Conservation (phyloP, 1,140 invertebrate species). For the Zaprionus camerounensis region DNA sequence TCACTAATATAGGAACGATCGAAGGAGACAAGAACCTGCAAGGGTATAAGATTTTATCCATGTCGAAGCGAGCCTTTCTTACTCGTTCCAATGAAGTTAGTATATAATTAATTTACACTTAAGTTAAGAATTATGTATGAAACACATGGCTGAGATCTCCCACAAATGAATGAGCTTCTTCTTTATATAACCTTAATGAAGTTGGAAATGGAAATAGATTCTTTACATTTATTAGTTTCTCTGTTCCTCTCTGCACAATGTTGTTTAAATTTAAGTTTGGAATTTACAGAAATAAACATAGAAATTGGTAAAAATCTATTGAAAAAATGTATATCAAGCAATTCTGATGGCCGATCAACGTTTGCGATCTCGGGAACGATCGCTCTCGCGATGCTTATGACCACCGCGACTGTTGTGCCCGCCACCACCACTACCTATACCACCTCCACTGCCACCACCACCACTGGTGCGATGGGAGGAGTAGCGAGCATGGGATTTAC, state of each 20-base stretch:
- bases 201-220: not conserved
- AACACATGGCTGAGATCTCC: no score
- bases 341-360: constrained; percentile 47
- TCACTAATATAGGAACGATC: no score
- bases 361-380: constrained; percentile 79
- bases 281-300: constrained; percentile 28
- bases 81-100: no score
- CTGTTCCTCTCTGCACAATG: constrained; percentile 10
- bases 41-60: no score
- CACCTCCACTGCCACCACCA: constrained; percentile 9
- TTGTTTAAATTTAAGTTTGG: constrained; percentile 7
- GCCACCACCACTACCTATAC: constrained; percentile 12
- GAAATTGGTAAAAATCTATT: constrained; percentile 21
- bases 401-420: constrained; percentile 54
- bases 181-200: no score
- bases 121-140: no score
- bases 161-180: no score
- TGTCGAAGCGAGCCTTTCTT: no score
- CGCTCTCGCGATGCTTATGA: constrained; percentile 73
- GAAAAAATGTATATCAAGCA: constrained; percentile 13
- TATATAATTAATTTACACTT: no score
- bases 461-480: constrained; percentile 61
- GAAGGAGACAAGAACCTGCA: no score
- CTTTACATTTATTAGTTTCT: constrained; percentile 4
- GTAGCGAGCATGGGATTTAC: constrained; percentile 70